Conservation (phyloP, 2,888 invertebrate genomes). For the Trichogramma dendrolimi region DNA sequence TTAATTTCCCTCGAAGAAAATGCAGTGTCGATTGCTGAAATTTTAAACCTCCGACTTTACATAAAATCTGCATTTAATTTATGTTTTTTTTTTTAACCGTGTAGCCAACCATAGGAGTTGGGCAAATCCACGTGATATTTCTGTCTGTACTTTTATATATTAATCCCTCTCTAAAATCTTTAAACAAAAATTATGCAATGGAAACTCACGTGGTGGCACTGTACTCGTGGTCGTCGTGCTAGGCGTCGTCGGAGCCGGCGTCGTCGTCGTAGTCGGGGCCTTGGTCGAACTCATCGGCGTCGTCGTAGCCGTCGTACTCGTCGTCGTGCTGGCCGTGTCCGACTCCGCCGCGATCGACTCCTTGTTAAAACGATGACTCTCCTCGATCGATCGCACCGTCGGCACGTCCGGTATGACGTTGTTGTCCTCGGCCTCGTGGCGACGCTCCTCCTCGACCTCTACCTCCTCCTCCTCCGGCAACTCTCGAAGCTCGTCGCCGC, state of each 20-base stretch:
- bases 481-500: conserved; percentile 53
- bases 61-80: too few relatives aligned
- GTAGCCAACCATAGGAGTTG: too few relatives aligned
- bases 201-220: conserved; percentile 52
- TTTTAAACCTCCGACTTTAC: too few relatives aligned
- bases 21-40: too few relatives aligned
- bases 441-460: background rate
- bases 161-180: too few relatives aligned
- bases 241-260: conserved; percentile 40
- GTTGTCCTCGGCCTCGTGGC: conserved; percentile 35
- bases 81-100: too few relatives aligned
- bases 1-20: too few relatives aligned
- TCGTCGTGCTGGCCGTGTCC: conserved; percentile 22
- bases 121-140: too few relatives aligned
- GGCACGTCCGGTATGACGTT: conserved; percentile 48
- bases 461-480: conserved; percentile 20
- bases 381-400: conserved; percentile 21
- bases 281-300: conserved; percentile 44
- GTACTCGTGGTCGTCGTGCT: conserved; percentile 49
- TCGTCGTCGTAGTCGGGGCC: conserved; percentile 47
- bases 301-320: conserved; percentile 21
- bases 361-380: background rate
- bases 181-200: too few relatives aligned
- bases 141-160: too few relatives aligned
- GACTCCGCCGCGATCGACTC: conserved; percentile 26